Conservation (phyloP, 2,888 invertebrate species). For the Azorinus chamasolen region DNA sequence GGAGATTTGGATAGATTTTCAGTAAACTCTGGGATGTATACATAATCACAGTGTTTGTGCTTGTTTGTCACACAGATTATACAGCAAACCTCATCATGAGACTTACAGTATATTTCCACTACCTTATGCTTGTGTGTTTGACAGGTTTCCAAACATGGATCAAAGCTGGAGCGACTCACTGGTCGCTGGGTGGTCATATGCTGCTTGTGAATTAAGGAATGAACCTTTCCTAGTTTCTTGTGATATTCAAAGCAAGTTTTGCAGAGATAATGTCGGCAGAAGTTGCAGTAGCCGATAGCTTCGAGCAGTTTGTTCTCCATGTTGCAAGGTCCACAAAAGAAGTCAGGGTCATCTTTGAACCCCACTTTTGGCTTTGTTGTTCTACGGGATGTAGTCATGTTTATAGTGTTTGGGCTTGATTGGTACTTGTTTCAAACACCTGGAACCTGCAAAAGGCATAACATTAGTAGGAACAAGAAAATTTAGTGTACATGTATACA, state of each 20-base stretch:
- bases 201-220: slow-evolving; percentile 33
- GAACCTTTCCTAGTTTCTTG: slow-evolving; percentile 50
- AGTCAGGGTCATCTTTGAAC: slow-evolving; percentile 16
- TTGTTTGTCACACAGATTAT: slow-evolving; percentile 49
- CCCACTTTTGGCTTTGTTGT: too few relatives aligned
- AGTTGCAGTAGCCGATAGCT: slow-evolving; percentile 53
- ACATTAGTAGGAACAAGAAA: too few relatives aligned
- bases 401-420: too few relatives aligned
- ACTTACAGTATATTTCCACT: slow-evolving; percentile 50
- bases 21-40: slow-evolving; percentile 48
- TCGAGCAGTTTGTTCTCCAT: slow-evolving; percentile 28
- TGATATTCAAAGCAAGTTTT: slow-evolving; percentile 47
- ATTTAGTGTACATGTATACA: too few relatives aligned
- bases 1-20: slow-evolving; percentile 28
- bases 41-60: slow-evolving; percentile 55
- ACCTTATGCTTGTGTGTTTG: slow-evolving; percentile 46
- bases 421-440: too few relatives aligned
- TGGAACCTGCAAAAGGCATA: too few relatives aligned
- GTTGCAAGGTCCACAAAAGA: slow-evolving; percentile 49
- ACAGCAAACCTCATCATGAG: slow-evolving; percentile 57
- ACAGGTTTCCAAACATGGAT: slow-evolving; percentile 42
- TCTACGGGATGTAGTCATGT: too few relatives aligned
- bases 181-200: slow-evolving; percentile 39
- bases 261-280: slow-evolving; percentile 55
- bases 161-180: slow-evolving; percentile 5